Evolutionary conservation across 2,888 invertebrate species (phyloP).

Genomic region (Hirtodrosophila confusa): DNA sequence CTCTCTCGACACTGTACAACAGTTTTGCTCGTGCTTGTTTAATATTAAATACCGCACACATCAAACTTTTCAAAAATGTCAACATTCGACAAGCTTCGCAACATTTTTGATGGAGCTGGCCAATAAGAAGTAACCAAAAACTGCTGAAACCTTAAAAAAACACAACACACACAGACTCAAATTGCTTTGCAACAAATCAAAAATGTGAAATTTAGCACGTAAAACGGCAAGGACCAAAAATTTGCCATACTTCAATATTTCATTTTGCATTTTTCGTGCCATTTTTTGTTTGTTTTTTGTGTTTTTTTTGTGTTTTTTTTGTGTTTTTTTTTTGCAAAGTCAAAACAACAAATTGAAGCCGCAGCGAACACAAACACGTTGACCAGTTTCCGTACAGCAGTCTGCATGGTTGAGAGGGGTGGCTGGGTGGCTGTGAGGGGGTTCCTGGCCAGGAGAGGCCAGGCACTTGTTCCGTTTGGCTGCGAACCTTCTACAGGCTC

Average conservation of each 20-base stretch:
- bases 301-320: slow-evolving; percentile 11
- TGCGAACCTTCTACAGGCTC: slow-evolving; percentile 16
- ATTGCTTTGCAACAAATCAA: slow-evolving; percentile 68
- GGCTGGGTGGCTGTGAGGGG: not conserved
- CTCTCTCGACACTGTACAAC: too few species aligned
- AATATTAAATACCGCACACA: slow-evolving; percentile 45
- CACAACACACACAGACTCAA: slow-evolving; percentile 27
- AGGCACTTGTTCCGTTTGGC: slow-evolving; percentile 60
- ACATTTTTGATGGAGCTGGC: slow-evolving; percentile 42
- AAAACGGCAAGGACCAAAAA: slow-evolving; percentile 27
- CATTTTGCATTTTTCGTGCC: slow-evolving; percentile 21
- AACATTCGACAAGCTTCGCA: slow-evolving; percentile 62
- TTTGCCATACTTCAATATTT: slow-evolving; percentile 36
- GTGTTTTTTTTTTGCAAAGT: slow-evolving; percentile 47
- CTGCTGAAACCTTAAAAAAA: slow-evolving; percentile 17
- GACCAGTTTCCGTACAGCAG: slow-evolving; percentile 25
- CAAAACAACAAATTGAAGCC: slow-evolving; percentile 63
- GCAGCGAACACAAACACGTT: slow-evolving; percentile 48
- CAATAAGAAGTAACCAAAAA: slow-evolving; percentile 40
- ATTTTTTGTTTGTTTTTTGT: not conserved
- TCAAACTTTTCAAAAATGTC: slow-evolving; percentile 57
- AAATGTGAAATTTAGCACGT: slow-evolving; percentile 50
- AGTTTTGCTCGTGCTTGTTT: not conserved
- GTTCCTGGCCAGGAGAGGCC: too few species aligned
- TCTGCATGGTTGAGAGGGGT: not conserved